These are phyloP conservation scores for Spinus olivaceus DNA, from an alignment of 2,797 vertebrate species.

Conservation along the genomic window DNA sequence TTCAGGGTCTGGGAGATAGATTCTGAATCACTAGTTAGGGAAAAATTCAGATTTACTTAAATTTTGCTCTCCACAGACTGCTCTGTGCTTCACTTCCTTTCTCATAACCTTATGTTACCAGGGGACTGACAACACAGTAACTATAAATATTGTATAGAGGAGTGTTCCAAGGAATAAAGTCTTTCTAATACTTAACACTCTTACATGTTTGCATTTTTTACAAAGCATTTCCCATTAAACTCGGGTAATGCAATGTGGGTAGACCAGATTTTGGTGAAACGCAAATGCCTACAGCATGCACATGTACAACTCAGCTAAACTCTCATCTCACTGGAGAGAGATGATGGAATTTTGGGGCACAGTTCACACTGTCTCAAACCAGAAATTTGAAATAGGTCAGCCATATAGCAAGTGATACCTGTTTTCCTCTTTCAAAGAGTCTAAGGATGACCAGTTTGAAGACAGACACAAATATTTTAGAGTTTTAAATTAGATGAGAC, in stretches of 20 bases:
- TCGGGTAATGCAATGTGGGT: background rate
- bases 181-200: background rate
- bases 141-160: background rate
- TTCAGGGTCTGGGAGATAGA: background rate
- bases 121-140: background rate
- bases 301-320: background rate
- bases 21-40: background rate
- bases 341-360: background rate
- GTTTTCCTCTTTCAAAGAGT: background rate
- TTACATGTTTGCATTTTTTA: fast-evolving
- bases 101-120: background rate
- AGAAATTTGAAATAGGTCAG: background rate
- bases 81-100: background rate
- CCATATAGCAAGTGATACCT: background rate
- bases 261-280: background rate
- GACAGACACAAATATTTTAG: background rate
- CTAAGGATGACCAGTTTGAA: background rate
- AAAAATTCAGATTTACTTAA: background rate
- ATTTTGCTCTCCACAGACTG: background rate
- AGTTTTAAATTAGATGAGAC: background rate
- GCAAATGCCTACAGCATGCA: background rate
- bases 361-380: background rate
- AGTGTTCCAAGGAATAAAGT: background rate
- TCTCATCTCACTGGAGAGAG: background rate
- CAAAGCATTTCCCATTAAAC: background rate